phyloP scores from a whole-genome alignment of 2,888 invertebrate genomes.

The Mimachlamys varia region DNA sequence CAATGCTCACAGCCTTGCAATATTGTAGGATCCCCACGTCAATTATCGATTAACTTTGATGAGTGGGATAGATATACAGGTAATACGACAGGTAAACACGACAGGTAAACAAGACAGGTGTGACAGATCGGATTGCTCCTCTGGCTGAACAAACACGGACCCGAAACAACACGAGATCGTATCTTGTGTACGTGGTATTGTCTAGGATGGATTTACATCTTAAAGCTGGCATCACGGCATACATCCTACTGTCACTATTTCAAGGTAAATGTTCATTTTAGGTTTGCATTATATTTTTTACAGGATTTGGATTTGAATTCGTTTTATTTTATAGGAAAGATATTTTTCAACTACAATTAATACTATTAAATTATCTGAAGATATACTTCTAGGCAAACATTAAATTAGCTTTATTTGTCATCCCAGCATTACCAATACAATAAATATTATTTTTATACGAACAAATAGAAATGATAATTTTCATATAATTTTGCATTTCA shows the following conservation, averaged over 20 bases:
- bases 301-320: no score
- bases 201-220: not conserved
- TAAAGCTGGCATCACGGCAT: not conserved
- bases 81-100: not conserved
- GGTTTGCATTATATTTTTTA: no score
- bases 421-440: no score
- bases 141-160: not conserved
- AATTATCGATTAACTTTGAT: not conserved
- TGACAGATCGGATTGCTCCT: not conserved
- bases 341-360: no score
- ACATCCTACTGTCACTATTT: not conserved
- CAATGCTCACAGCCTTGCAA: no score
- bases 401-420: no score
- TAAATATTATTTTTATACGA: no score
- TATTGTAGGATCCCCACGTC: not conserved
- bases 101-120: slow-evolving; percentile 29
- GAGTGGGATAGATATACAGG: not conserved
- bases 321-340: no score
- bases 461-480: no score
- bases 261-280: not conserved
- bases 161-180: not conserved
- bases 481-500: no score
- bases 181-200: not conserved
- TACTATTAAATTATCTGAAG: no score
- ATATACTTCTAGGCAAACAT: no score